Evolutionary conservation across 1,140 invertebrate species (phyloP).

Genomic region (Medauroidea extradentata): DNA sequence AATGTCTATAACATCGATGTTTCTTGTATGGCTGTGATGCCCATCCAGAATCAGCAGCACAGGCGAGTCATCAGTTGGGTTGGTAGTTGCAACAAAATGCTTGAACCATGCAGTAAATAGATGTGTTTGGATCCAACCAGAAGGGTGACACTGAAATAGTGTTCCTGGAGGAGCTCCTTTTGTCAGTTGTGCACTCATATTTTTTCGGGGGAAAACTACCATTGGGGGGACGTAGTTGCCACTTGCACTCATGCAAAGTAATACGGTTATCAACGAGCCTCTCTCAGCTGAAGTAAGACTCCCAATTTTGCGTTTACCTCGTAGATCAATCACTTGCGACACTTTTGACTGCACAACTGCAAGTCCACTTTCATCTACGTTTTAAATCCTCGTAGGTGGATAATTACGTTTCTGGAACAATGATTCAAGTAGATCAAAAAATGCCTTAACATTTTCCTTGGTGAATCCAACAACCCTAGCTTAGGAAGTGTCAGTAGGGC

Average conservation of each 20-base stretch:
- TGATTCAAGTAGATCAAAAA: conserved; percentile 19
- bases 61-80: conserved; percentile 23
- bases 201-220: conserved; percentile 35
- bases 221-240: conserved; percentile 35
- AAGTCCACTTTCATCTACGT: conserved; percentile 29
- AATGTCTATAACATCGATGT: conserved; percentile 35
- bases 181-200: conserved; percentile 19
- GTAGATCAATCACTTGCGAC: conserved; percentile 30
- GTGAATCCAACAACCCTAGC: conserved; percentile 44
- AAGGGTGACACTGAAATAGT: conserved; percentile 27
- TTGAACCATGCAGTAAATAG: conserved; percentile 39
- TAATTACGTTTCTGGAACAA: conserved; percentile 13
- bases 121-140: conserved; percentile 35
- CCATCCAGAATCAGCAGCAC: conserved; percentile 40
- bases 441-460: conserved; percentile 37
- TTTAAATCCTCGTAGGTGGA: conserved; percentile 24
- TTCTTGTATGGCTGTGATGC: conserved; percentile 38
- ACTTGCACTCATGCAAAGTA: conserved; percentile 33
- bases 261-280: conserved; percentile 31
- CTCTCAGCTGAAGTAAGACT: conserved; percentile 34
- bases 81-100: conserved; percentile 29
- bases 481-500: no score
- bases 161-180: conserved; percentile 24
- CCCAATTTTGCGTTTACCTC: conserved; percentile 34
- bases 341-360: conserved; percentile 28